These are phyloP conservation scores for Hoplodrina blanda DNA, from an alignment of 2,888 invertebrate species.

Conservation along the genomic window DNA sequence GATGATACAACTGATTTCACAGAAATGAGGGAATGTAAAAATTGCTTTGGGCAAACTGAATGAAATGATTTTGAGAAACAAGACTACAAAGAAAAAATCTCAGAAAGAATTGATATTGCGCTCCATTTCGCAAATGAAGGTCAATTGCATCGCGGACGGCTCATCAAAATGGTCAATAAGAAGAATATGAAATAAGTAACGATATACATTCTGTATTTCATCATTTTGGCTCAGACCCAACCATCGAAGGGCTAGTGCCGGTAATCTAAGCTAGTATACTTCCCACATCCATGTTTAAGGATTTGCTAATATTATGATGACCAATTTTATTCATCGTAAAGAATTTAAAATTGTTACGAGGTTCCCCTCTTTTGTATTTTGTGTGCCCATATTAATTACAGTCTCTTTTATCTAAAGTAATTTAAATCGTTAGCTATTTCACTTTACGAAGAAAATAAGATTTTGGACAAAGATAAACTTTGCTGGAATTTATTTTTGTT, in stretches of 20 bases:
- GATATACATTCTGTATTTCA: constrained; percentile 75
- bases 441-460: constrained; percentile 58
- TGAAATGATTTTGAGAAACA: constrained; percentile 21
- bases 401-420: constrained; percentile 55
- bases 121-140: constrained; percentile 76
- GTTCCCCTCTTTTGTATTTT: constrained; percentile 36
- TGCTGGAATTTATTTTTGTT: constrained; percentile 48
- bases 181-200: constrained; percentile 79
- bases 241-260: constrained; percentile 63
- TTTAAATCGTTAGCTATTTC: constrained; percentile 55
- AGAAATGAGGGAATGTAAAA: constrained; percentile 58
- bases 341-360: constrained; percentile 18
- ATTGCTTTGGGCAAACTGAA: constrained; percentile 32
- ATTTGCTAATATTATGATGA: constrained; percentile 53
- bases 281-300: constrained; percentile 69
- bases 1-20: constrained; percentile 62
- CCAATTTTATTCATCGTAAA: constrained; percentile 40
- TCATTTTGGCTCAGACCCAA: constrained; percentile 86
- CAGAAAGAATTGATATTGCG: constrained; percentile 66
- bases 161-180: constrained; percentile 76
- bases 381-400: constrained; percentile 50
- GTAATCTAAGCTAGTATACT: constrained; percentile 67
- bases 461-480: constrained; percentile 58
- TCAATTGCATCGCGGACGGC: constrained; percentile 74
- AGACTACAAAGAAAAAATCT: constrained; percentile 56